Conservation (phyloP, 2,888 invertebrate genomes). For the Nasonovia ribisnigri region DNA sequence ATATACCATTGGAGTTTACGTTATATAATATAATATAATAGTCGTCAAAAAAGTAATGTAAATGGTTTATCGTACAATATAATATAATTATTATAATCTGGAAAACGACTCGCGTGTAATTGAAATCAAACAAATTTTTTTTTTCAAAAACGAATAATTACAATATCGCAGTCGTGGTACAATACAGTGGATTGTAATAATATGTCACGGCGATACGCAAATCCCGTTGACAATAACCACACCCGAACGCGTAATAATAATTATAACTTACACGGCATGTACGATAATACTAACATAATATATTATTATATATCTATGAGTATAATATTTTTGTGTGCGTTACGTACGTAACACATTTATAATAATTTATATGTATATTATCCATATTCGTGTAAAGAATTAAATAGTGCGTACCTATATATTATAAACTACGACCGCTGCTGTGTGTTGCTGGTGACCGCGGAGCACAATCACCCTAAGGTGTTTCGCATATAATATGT, state of each 20-base stretch:
- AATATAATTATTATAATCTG: not conserved
- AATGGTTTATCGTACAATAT: not conserved
- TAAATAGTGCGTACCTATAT: not conserved
- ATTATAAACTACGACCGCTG: not conserved
- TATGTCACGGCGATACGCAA: not conserved
- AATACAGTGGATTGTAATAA: not conserved
- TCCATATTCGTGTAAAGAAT: not conserved
- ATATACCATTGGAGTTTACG: no score
- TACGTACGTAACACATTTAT: not conserved
- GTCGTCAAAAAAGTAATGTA: not conserved
- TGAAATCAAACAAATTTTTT: not conserved
- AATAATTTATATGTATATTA: not conserved
- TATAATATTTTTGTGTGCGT: no score
- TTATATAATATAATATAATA: not conserved
- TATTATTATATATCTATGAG: not conserved
- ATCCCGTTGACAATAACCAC: not conserved
- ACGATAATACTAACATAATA: not conserved
- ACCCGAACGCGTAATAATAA: not conserved
- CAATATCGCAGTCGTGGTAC: not conserved
- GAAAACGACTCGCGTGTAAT: not conserved
- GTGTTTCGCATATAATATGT: not conserved
- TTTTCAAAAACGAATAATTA: not conserved
- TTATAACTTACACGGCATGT: not conserved
- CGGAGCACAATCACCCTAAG: not conserved
- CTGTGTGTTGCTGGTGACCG: not conserved